These are phyloP conservation scores for Brevimyrus niger DNA, from an alignment of 2,113 vertebrate species.

Conservation along the genomic window DNA sequence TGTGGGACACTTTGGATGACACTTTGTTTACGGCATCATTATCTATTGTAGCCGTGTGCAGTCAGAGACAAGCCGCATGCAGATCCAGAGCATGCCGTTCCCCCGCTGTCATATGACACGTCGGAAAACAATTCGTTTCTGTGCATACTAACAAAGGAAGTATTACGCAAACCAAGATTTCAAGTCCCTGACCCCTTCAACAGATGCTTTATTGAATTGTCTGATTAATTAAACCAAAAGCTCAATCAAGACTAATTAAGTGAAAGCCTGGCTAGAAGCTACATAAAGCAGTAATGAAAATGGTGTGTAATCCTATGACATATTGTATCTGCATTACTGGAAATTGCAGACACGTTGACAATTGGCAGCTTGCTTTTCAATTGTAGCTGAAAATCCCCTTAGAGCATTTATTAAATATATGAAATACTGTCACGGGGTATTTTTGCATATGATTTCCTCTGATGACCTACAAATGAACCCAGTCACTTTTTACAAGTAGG, in stretches of 20 bases:
- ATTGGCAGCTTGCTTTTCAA: not conserved
- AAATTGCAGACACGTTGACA: not conserved
- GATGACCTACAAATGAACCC: not conserved
- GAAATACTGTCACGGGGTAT: not conserved
- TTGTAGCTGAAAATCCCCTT: no score
- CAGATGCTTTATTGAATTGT: not conserved
- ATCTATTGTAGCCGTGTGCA: not conserved
- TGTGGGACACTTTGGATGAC: not conserved
- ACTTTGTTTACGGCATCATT: not conserved
- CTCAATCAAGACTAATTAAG: not conserved
- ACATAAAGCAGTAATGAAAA: not conserved
- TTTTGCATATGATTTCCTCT: not conserved
- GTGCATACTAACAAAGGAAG: not conserved
- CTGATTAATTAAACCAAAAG: not conserved
- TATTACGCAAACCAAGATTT: not conserved
- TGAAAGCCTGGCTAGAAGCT: not conserved
- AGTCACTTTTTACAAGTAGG: not conserved
- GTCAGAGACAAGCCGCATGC: not conserved
- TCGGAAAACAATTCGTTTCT: not conserved
- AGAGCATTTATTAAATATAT: not conserved
- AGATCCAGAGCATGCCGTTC: not conserved
- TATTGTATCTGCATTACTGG: not conserved
- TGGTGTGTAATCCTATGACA: not conserved
- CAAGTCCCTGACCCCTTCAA: not conserved
- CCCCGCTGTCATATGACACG: not conserved